Conservation (phyloP, 2,797 vertebrate species). For the Oceanodroma leucorhoa region DNA sequence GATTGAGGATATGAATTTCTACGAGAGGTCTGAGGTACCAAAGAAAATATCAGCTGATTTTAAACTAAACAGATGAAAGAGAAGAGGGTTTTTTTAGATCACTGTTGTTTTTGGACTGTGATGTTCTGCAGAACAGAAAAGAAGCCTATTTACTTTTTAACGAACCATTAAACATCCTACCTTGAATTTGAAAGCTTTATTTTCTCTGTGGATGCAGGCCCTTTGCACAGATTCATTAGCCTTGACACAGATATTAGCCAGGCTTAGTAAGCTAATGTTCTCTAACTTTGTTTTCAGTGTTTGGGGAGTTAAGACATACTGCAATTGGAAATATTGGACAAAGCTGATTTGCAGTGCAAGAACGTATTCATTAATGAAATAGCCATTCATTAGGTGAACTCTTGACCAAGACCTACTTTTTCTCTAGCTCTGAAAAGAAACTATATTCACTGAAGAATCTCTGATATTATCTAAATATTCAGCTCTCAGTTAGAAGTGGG, state of each 20-base stretch:
- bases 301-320: not conserved
- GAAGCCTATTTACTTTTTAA: not conserved
- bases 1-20: not conserved
- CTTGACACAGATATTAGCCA: not conserved
- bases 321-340: slow-evolving; percentile 24
- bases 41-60: not conserved
- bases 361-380: slow-evolving; percentile 33
- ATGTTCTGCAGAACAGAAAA: not conserved
- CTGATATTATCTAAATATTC: slow-evolving; percentile 50
- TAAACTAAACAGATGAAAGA: not conserved
- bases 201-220: not conserved
- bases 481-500: not conserved
- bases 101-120: not conserved
- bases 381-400: slow-evolving; percentile 36
- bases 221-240: not conserved
- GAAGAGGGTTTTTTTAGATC: rapidly evolving
- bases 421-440: slow-evolving; percentile 30
- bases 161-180: not conserved
- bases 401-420: slow-evolving; percentile 29
- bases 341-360: slow-evolving; percentile 9
- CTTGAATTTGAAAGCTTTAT: not conserved
- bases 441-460: not conserved
- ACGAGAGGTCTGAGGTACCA: not conserved
- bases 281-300: not conserved
- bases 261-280: not conserved